phyloP scores from a whole-genome alignment of 1,140 invertebrate species.

The Pogonomyrmex californicus region DNA sequence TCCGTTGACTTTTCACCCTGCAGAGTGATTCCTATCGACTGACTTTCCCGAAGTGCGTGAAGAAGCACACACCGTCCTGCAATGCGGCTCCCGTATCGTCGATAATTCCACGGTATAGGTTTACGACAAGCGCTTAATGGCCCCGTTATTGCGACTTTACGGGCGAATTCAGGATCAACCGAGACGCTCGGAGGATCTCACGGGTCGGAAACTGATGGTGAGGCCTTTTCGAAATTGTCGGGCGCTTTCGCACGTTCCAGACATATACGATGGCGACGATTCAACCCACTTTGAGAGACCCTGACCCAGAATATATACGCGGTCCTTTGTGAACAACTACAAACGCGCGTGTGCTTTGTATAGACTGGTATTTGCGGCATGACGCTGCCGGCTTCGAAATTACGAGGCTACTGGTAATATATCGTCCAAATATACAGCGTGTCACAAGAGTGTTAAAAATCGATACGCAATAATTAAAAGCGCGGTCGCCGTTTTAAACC shows the following conservation, averaged over 20 bases:
- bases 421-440: not conserved
- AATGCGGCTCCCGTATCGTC: not conserved
- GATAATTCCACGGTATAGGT: not conserved
- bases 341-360: conserved; percentile 13
- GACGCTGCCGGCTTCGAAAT: conserved; percentile 42
- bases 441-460: conserved; percentile 42
- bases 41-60: not conserved
- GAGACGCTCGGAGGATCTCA: not conserved
- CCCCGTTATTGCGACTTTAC: not conserved
- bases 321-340: conserved; percentile 39
- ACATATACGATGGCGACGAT: conserved; percentile 18
- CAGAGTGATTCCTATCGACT: not conserved
- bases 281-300: conserved; percentile 60
- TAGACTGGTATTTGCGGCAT: conserved; percentile 53
- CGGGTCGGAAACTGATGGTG: not conserved
- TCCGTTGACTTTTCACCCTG: not conserved
- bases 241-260: conserved; percentile 36
- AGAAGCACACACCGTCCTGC: not conserved
- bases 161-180: not conserved
- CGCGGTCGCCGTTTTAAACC: conserved; percentile 13
- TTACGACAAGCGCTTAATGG: conserved; percentile 1
- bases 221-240: conserved; percentile 4
- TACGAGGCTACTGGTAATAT: conserved; percentile 22
- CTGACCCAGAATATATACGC: conserved; percentile 39
- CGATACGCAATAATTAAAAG: conserved; percentile 46